Base-by-base conservation (phyloP, 2,113 vertebrate genomes). In the Daphoenositta chrysoptera region DNA sequence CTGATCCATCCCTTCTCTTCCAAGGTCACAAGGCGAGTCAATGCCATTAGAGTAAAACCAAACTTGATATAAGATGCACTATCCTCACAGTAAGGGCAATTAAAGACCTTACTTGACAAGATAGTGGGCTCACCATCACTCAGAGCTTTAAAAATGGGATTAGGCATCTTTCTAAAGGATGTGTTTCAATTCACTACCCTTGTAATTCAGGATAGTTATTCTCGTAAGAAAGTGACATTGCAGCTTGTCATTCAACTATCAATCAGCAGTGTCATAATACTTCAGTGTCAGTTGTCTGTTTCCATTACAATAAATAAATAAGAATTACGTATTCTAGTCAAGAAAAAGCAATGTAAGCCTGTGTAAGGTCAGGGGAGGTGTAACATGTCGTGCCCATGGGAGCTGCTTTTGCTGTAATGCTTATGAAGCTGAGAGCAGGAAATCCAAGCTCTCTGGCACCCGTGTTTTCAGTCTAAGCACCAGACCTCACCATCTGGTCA, bases 241-340 rank as follows among this genome's bases (percentile, higher is more conserved):
- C 53, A 81, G 66, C 71, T 75, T 94, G 93, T 87, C 93, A 92
- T 94, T 95, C 6, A 27, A 40, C 93, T 89, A 84, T 97, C 94
- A 94, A 51, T 96, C 91, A 78, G 90, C 10, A 51, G 80, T 92
- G 90, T 90, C 91, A 78, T 90, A 93, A 87, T 78, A 94, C 80
- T 94, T 92, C 80, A 83, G 86, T 63, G 80, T 56, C 51, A 3
- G n/a, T 56, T 94, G 83, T 87, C 94, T 84, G 68, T 68, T 93
- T 81, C 86, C 60, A 94, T 92, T 94, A 92, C 39, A 93, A 81
- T 95, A 93, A 95, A 95, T 95, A 94, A 95, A 83, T 91, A 95
- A 95, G 86, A 96, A 94, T 93, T 92, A 92, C 4, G 35, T 81
- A 83, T 94, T 92, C 91, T 60, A 63, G 86, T 66, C 72, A 87